Percentiles rank a stretch among this genome's conserved stretches.
Conservation (phyloP, 2,797 vertebrate species). For the Enteromius fasciolatus region DNA sequence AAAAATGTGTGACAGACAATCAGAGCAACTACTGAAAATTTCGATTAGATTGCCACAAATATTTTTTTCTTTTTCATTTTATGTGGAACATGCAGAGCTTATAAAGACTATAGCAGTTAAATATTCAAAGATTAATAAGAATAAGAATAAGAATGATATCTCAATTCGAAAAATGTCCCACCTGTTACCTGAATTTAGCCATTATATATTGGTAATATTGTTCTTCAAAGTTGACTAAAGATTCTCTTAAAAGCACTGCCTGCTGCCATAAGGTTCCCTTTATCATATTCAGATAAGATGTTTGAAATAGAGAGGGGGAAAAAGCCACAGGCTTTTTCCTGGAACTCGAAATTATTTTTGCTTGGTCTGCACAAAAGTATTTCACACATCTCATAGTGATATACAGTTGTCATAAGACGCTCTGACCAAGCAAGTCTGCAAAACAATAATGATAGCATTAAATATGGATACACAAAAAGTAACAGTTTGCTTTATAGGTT, state of each 20-base stretch:
- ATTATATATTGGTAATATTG: background rate
- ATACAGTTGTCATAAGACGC: background rate
- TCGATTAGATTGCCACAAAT: background rate
- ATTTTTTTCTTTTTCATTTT: background rate
- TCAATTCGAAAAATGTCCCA: background rate
- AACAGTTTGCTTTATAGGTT: background rate
- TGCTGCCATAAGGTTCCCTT: background rate
- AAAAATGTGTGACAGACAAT: background rate
- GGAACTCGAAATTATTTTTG: background rate
- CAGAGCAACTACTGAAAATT: background rate
- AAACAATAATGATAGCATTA: background rate
- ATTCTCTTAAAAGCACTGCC: background rate
- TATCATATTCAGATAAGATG: background rate
- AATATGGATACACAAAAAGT: background rate
- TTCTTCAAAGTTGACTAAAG: background rate
- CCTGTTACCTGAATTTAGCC: background rate
- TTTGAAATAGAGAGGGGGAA: background rate
- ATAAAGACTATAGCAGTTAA: background rate
- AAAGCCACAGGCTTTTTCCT: background rate
- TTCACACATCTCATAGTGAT: background rate
- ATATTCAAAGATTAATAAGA: background rate
- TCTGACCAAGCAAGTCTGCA: background rate
- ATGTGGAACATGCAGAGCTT: background rate
- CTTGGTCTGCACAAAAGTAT: constrained; percentile 2
- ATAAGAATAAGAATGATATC: background rate